These are phyloP conservation scores for Aurelia aurita complex sp. Pacific DNA, from an alignment of 30 jellyfish, hydroid and myxozoan species.

Conservation along the genomic window DNA sequence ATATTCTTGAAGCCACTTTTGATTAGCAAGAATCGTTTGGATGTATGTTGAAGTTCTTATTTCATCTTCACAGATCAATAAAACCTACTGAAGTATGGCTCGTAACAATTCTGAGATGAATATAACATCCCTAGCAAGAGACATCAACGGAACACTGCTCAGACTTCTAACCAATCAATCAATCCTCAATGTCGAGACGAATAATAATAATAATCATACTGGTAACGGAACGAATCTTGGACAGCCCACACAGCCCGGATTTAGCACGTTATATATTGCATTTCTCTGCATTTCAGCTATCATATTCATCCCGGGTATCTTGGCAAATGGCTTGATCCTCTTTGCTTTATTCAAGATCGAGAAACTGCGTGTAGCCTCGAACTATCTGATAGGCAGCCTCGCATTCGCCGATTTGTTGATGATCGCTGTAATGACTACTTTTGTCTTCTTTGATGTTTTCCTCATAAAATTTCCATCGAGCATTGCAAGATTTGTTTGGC, in stretches of 20 bases:
- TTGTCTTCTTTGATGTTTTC: constrained; percentile 40
- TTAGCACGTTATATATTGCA: constrained; percentile 40
- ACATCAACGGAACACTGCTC: too few relatives aligned
- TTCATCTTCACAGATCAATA: too few relatives aligned
- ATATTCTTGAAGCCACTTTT: too few relatives aligned
- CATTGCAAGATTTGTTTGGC: constrained; percentile 21
- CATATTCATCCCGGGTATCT: constrained; percentile 65
- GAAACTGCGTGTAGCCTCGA: constrained; percentile 73
- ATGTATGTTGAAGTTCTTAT: too few relatives aligned
- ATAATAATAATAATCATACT: too few relatives aligned
- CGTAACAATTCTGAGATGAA: background rate
- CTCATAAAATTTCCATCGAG: constrained; percentile 30
- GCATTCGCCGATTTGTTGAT: constrained; percentile 78
- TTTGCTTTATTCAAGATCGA: constrained; percentile 25
- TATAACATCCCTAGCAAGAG: background rate
- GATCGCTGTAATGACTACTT: constrained; percentile 59
- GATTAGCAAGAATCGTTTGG: too few relatives aligned
- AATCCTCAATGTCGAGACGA: too few relatives aligned
- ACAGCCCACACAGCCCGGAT: background rate
- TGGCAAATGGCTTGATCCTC: constrained; percentile 70
- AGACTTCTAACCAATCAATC: too few relatives aligned
- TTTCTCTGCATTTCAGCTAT: constrained; percentile 63
- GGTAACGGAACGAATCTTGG: too few relatives aligned
- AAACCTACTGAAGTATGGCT: too few relatives aligned
- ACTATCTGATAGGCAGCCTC: constrained; percentile 62